These are phyloP conservation scores for Beroe forskalii DNA, from an alignment of 37 sponge, comb jelly and placozoan genomes.

Conservation along the genomic window DNA sequence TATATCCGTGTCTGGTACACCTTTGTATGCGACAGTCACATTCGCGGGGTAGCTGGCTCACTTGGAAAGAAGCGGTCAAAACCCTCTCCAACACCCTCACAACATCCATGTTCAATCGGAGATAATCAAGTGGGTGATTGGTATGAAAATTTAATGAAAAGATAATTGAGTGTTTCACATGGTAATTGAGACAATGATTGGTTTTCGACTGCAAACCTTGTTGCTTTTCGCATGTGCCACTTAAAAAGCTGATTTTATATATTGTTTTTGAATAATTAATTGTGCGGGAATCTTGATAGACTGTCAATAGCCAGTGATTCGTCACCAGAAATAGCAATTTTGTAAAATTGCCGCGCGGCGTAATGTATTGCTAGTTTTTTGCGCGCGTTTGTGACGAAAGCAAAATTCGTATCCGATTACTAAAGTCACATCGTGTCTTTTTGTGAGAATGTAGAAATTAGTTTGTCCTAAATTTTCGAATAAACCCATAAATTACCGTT, in stretches of 20 bases:
- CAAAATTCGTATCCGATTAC: neutral
- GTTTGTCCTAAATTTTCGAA: neutral
- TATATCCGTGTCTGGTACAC: slow-evolving; percentile 58
- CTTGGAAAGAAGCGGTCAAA: slow-evolving; percentile 61
- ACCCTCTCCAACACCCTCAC: slow-evolving; percentile 61
- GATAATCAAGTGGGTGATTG: slow-evolving; percentile 46
- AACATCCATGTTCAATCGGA: slow-evolving; percentile 54
- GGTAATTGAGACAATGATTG: too few species aligned
- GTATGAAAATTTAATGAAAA: too few species aligned
- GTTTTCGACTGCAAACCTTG: too few species aligned
- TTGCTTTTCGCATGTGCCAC: too few species aligned
- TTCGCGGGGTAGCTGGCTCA: slow-evolving; percentile 61
- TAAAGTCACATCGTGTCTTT: neutral
- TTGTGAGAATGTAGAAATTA: neutral
- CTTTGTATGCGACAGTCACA: slow-evolving; percentile 59
- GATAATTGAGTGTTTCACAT: too few species aligned
- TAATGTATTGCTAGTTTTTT: slow-evolving; percentile 43
- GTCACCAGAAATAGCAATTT: neutral
- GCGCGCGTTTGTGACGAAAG: neutral
- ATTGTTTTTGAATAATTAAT: too few species aligned
- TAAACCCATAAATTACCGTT: neutral
- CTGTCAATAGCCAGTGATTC: too few species aligned
- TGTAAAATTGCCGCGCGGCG: slow-evolving; percentile 8
- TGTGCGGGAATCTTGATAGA: too few species aligned
- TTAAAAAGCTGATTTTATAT: too few species aligned